phyloP scores from a whole-genome alignment of 2,113 vertebrate species.

The Chiloscyllium plagiosum region DNA sequence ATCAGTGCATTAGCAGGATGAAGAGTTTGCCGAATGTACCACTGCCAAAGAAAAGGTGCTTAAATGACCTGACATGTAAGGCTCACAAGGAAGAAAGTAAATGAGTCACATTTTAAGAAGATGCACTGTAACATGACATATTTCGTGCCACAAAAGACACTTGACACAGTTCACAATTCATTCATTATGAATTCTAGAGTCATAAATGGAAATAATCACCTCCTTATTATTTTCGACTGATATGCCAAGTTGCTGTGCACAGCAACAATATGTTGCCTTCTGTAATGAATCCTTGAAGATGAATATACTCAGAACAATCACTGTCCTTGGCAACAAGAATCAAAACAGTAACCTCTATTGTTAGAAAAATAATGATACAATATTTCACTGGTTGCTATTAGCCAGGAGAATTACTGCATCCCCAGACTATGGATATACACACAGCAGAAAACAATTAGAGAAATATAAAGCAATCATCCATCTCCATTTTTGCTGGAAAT shows the following conservation, averaged over 20 bases:
- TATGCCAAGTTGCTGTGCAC: not conserved
- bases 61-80: not conserved
- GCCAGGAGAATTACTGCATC: not conserved
- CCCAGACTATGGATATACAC: not conserved
- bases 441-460: not conserved
- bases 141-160: not conserved
- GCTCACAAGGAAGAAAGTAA: not conserved
- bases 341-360: conserved; percentile 17
- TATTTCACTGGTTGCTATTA: not conserved
- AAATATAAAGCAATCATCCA: not conserved
- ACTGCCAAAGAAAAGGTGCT: no score
- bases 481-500: not conserved
- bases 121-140: not conserved
- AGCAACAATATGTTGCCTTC: not conserved
- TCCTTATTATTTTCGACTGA: not conserved
- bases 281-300: not conserved
- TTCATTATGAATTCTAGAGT: not conserved
- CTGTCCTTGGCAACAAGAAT: not conserved
- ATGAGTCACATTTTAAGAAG: not conserved
- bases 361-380: not conserved
- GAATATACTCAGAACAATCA: not conserved
- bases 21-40: not conserved
- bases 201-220: not conserved
- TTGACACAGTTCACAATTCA: not conserved
- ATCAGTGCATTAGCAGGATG: not conserved